Evolutionary conservation across 1,140 invertebrate genomes (phyloP).

Genomic region (Drosophila grimshawi): DNA sequence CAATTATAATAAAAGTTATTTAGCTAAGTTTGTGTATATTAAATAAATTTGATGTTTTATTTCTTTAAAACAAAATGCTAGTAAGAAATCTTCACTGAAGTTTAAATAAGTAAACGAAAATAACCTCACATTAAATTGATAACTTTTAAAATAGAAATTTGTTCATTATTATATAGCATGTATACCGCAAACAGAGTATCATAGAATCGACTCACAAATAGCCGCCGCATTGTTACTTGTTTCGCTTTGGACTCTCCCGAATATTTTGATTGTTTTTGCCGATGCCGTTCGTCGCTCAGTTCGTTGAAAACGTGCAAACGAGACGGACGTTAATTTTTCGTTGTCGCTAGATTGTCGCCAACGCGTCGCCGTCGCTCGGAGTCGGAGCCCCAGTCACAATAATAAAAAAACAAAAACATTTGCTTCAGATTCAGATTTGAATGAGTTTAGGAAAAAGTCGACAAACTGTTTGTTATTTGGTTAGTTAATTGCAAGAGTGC

Average conservation of each 20-base stretch:
- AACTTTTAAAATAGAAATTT: too few species aligned
- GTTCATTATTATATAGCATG: background rate
- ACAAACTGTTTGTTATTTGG: slow-evolving; percentile 27
- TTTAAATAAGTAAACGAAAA: too few species aligned
- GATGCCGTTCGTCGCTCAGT: slow-evolving; percentile 19
- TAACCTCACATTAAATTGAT: too few species aligned
- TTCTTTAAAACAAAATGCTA: background rate
- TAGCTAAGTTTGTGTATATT: too few species aligned
- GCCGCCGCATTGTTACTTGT: background rate
- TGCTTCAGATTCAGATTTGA: slow-evolving; percentile 34
- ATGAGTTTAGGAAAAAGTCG: slow-evolving; percentile 31
- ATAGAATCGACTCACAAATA: background rate
- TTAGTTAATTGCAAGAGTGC: slow-evolving; percentile 38
- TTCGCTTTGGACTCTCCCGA: slow-evolving; percentile 18
- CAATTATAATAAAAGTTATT: too few species aligned
- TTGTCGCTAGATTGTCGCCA: slow-evolving; percentile 35
- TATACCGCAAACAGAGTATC: slow-evolving; percentile 19
- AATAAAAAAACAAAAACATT: slow-evolving; percentile 10
- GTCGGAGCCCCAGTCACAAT: slow-evolving; percentile 37
- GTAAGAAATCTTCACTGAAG: too few species aligned
- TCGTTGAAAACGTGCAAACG: slow-evolving; percentile 45
- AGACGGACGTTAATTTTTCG: slow-evolving; percentile 38
- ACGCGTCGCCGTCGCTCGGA: slow-evolving; percentile 49
- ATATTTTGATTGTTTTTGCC: slow-evolving; percentile 29
- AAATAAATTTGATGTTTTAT: background rate